Conservation (phyloP, 1,140 invertebrate species). For the Bombyx mandarina region DNA sequence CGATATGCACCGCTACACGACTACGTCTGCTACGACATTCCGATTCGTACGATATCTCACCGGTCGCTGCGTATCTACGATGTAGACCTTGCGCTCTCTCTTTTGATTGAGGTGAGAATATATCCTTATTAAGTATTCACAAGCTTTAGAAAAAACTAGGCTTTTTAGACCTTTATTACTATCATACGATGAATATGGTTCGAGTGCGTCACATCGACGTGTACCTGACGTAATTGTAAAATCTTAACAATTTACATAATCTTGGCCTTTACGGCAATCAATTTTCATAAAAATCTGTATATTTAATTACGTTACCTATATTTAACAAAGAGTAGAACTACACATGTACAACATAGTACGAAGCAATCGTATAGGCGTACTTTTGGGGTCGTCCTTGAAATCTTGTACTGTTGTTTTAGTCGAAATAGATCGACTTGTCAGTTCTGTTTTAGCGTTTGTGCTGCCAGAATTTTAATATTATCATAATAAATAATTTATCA, state of each 20-base stretch:
- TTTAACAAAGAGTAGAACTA: too few species aligned
- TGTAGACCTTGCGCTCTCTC: conserved; percentile 29
- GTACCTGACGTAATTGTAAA: conserved; percentile 22
- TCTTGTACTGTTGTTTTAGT: too few species aligned
- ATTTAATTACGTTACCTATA: too few species aligned
- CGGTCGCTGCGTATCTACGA: conserved; percentile 31
- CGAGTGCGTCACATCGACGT: conserved; percentile 27
- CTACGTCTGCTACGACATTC: conserved; percentile 27
- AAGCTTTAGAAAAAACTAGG: neutral
- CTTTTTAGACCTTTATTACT: conserved; percentile 10
- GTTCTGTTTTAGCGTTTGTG: too few species aligned
- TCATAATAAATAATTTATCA: too few species aligned
- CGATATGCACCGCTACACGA: conserved; percentile 38
- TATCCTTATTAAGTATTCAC: conserved; percentile 13
- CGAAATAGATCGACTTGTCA: too few species aligned
- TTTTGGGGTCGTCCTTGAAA: too few species aligned
- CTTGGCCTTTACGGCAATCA: too few species aligned
- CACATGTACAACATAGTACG: too few species aligned
- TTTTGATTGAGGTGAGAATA: conserved; percentile 32
- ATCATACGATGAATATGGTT: conserved; percentile 14
- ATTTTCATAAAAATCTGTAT: too few species aligned
- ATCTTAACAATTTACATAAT: conserved; percentile 5
- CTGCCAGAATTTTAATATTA: too few species aligned
- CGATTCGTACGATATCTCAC: conserved; percentile 24
- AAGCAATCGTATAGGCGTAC: too few species aligned